These are phyloP conservation scores for Polypedilum pembai DNA, from an alignment of 1,140 invertebrate species.

Conservation along the genomic window DNA sequence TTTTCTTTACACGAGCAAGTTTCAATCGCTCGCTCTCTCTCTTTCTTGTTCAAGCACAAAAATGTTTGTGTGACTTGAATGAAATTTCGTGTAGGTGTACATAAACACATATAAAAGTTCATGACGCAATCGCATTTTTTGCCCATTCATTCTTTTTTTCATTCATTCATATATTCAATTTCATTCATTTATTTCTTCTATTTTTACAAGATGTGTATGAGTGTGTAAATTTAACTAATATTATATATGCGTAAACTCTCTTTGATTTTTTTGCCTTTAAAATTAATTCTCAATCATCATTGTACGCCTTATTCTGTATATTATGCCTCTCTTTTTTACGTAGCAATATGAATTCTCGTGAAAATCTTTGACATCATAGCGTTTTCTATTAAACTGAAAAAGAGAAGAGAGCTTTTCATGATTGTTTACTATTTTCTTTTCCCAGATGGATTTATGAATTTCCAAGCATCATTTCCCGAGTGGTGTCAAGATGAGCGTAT, in stretches of 20 bases:
- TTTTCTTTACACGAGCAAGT: too few species aligned
- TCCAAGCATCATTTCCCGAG: conserved; percentile 74
- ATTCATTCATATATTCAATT: conserved; percentile 22
- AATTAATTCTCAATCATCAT: too few species aligned
- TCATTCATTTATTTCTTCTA: not conserved
- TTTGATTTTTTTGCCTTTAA: too few species aligned
- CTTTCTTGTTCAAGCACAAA: too few species aligned
- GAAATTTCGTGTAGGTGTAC: too few species aligned
- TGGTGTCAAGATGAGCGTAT: conserved; percentile 63
- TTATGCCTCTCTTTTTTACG: too few species aligned
- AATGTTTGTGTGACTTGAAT: too few species aligned
- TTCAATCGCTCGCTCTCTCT: too few species aligned
- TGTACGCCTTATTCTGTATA: too few species aligned
- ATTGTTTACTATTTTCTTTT: conserved; percentile 42
- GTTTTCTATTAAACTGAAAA: not conserved
- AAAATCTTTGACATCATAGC: not conserved
- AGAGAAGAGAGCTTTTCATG: not conserved
- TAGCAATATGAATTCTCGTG: too few species aligned
- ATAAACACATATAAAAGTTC: conserved; percentile 10
- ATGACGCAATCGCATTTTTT: not conserved
- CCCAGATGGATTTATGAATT: conserved; percentile 75
- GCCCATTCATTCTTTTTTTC: conserved; percentile 16
- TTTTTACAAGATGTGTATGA: not conserved
- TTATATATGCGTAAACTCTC: too few species aligned
- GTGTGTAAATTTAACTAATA: too few species aligned